phyloP scores from a whole-genome alignment of 2,888 invertebrate genomes.

The Rutpela maculata region DNA sequence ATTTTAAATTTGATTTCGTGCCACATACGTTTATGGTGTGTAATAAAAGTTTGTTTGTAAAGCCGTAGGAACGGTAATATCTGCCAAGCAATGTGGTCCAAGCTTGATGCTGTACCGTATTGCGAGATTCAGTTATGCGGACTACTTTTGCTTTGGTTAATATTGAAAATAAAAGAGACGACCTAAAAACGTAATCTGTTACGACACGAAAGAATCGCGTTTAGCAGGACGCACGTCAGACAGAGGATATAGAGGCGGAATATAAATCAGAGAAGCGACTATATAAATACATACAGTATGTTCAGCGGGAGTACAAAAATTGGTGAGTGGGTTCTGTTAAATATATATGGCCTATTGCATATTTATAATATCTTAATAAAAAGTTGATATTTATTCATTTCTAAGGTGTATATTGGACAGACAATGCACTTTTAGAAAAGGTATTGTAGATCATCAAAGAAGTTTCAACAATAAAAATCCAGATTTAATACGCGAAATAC shows the following conservation, averaged over 20 bases:
- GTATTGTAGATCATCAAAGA: too few species aligned
- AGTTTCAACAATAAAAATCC: too few species aligned
- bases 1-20: background rate
- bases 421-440: too few species aligned
- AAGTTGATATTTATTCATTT: too few species aligned
- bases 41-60: background rate
- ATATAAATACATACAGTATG: background rate
- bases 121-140: conserved; percentile 11
- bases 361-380: too few species aligned
- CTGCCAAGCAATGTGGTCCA: conserved; percentile 2
- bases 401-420: too few species aligned
- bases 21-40: background rate
- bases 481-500: too few species aligned
- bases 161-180: conserved; percentile 36
- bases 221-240: background rate
- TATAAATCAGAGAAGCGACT: background rate
- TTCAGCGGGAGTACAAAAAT: background rate
- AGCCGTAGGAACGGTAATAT: background rate
- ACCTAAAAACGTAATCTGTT: conserved; percentile 16
- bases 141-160: conserved; percentile 26
- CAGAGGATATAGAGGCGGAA: background rate
- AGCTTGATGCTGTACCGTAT: conserved; percentile 14
- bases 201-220: background rate
- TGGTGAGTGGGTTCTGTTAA: too few species aligned
- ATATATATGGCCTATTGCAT: too few species aligned